Percentiles rank a stretch among this genome's conserved stretches.
phyloP scores from a whole-genome alignment of 2,888 invertebrate species.

The Drosophila stalkeri region DNA sequence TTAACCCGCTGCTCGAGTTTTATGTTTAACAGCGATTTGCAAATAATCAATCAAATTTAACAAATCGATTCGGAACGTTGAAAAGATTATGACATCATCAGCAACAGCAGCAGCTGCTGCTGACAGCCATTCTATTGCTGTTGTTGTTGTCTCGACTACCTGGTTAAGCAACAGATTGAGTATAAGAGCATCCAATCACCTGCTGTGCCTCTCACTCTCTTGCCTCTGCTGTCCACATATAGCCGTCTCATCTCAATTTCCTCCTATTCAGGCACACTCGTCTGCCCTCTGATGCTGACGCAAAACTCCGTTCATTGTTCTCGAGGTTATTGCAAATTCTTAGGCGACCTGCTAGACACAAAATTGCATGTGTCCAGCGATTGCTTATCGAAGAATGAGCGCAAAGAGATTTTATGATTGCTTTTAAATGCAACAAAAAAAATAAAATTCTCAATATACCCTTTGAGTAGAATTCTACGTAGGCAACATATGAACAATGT shows the following conservation, averaged over 20 bases:
- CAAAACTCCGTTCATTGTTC: constrained; percentile 53
- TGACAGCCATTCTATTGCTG: constrained; percentile 65
- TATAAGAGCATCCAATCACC: constrained; percentile 24
- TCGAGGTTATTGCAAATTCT: constrained; percentile 65
- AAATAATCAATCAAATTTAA: constrained; percentile 66
- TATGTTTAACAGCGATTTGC: constrained; percentile 34
- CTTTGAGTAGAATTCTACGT: neutral
- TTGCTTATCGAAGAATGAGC: constrained; percentile 17
- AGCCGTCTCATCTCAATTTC: neutral
- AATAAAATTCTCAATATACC: neutral
- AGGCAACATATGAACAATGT: neutral
- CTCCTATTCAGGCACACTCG: constrained; percentile 23
- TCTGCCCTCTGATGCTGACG: constrained; percentile 37
- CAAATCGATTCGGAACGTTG: constrained; percentile 20
- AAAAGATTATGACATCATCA: constrained; percentile 20
- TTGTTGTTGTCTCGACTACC: constrained; percentile 26
- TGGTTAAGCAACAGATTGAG: constrained; percentile 45
- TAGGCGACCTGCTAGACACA: constrained; percentile 37
- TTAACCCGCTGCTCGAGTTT: constrained; percentile 23
- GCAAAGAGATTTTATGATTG: constrained; percentile 16
- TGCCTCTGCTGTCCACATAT: too few relatives aligned
- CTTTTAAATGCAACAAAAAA: neutral
- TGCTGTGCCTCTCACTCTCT: neutral
- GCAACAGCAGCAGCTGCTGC: constrained; percentile 37
- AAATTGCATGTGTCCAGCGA: constrained; percentile 56